phyloP scores from a whole-genome alignment of 2,888 invertebrate species.

The Xylota segnis region DNA sequence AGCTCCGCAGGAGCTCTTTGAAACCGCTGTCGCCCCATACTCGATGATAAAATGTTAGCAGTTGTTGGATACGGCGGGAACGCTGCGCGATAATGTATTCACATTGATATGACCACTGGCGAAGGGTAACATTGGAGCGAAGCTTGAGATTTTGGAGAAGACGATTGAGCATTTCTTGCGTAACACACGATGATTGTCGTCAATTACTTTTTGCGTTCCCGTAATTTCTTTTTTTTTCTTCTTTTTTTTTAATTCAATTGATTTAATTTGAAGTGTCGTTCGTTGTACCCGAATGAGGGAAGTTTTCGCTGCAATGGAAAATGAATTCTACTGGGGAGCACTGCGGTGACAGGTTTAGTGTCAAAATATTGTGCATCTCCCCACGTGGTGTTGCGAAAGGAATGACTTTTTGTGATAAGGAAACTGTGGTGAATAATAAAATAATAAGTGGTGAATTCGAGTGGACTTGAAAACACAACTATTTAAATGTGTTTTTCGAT shows the following conservation, averaged over 20 bases:
- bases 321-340: slow-evolving; percentile 13
- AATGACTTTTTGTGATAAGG: slow-evolving; percentile 44
- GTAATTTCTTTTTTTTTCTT: slow-evolving; percentile 13
- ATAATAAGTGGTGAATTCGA: neutral
- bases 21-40: slow-evolving; percentile 88
- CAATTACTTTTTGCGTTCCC: slow-evolving; percentile 19
- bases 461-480: too few species aligned
- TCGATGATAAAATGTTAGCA: slow-evolving; percentile 87
- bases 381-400: slow-evolving; percentile 33
- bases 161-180: slow-evolving; percentile 80
- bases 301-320: slow-evolving; percentile 25
- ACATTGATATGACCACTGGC: slow-evolving; percentile 86
- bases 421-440: slow-evolving; percentile 8
- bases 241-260: slow-evolving; percentile 49
- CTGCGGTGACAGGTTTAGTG: slow-evolving; percentile 33
- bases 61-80: slow-evolving; percentile 87
- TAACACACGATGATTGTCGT: slow-evolving; percentile 61
- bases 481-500: too few species aligned
- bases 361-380: slow-evolving; percentile 37
- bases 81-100: slow-evolving; percentile 87
- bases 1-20: slow-evolving; percentile 85
- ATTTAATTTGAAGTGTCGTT: slow-evolving; percentile 40
- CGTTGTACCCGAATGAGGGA: neutral
- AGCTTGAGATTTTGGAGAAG: slow-evolving; percentile 83
- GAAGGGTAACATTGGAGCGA: slow-evolving; percentile 85